phyloP scores from a whole-genome alignment of 2,797 vertebrate genomes.

The Takifugu rubripes region DNA sequence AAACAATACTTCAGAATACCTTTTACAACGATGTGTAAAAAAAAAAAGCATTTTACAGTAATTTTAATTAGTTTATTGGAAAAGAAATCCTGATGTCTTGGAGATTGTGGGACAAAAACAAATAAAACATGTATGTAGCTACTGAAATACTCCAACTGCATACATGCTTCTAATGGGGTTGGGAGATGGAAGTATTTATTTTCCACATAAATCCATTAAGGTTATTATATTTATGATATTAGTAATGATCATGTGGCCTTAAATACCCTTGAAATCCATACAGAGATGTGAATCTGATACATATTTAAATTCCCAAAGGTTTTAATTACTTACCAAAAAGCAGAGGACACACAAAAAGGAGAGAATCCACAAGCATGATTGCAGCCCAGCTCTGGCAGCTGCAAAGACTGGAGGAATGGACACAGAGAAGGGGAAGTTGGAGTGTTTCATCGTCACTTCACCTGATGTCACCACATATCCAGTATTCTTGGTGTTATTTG shows the following conservation, averaged over 20 bases:
- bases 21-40: no score
- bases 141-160: no score
- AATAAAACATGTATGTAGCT: no score
- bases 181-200: no score
- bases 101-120: no score
- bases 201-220: no score
- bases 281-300: background rate
- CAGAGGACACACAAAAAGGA: constrained; percentile 39
- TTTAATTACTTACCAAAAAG: constrained; percentile 62
- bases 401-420: constrained; percentile 40
- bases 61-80: no score
- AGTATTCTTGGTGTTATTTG: background rate
- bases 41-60: no score
- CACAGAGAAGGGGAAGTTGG: constrained; percentile 51
- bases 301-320: background rate
- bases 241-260: background rate
- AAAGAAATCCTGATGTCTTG: no score
- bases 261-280: background rate
- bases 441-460: constrained; percentile 26
- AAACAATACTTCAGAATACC: no score
- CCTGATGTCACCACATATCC: background rate
- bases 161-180: no score
- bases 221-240: no score
- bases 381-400: constrained; percentile 34
- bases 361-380: constrained; percentile 58